phyloP scores from a whole-genome alignment of 2,888 invertebrate genomes.

The Drosophila macrospina region DNA sequence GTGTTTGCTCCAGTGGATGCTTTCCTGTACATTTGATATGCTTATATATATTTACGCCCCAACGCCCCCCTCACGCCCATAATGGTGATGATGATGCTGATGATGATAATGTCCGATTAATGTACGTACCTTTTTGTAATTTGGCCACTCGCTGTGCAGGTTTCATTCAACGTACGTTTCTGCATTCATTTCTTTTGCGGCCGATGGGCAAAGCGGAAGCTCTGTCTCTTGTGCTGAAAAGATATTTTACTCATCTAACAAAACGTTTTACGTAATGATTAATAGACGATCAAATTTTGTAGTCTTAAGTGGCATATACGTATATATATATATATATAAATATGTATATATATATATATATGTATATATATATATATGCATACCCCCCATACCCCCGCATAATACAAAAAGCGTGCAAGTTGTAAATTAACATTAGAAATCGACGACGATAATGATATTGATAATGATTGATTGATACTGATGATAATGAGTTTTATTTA shows the following conservation, averaged over 20 bases:
- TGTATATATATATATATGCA: slow-evolving; percentile 36
- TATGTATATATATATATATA: slow-evolving; percentile 12
- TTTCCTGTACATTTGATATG: slow-evolving; percentile 70
- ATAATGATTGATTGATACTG: slow-evolving; percentile 25
- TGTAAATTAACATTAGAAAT: slow-evolving; percentile 69
- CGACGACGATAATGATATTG: slow-evolving; percentile 43
- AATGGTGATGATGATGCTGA: slow-evolving; percentile 16
- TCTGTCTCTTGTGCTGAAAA: slow-evolving; percentile 3
- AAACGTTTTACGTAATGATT: slow-evolving; percentile 56
- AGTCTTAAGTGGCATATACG: slow-evolving; percentile 63
- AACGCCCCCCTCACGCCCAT: slow-evolving; percentile 2
- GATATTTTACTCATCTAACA: slow-evolving; percentile 50
- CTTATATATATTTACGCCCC: slow-evolving; percentile 23
- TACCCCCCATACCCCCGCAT: slow-evolving; percentile 16
- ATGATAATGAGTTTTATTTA: slow-evolving; percentile 60
- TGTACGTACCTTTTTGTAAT: slow-evolving; percentile 42
- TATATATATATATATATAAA: slow-evolving; percentile 20
- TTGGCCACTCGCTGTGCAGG: slow-evolving; percentile 57
- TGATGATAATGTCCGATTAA: slow-evolving; percentile 2
- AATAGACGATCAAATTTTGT: slow-evolving; percentile 74
- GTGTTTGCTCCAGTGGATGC: slow-evolving; percentile 11
- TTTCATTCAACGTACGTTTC: background rate
- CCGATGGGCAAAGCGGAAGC: background rate
- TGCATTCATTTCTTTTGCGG: slow-evolving; percentile 29
- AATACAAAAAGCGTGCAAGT: slow-evolving; percentile 54